Evolutionary conservation across 2,888 invertebrate species (phyloP).

Genomic region (Azorinus chamasolen): DNA sequence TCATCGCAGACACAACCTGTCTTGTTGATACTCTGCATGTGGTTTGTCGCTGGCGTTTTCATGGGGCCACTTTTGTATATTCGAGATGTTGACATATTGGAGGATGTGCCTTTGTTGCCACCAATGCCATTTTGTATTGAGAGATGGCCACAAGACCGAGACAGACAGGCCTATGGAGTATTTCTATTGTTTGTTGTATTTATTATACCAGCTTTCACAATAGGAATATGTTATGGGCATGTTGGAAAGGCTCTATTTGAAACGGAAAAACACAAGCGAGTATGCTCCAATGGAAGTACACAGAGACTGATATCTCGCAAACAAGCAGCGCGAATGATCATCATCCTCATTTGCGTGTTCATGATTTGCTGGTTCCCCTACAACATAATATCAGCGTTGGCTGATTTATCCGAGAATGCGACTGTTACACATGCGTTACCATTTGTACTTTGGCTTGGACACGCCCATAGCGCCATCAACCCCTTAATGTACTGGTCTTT

Average conservation of each 20-base stretch:
- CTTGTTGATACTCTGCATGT: constrained; percentile 74
- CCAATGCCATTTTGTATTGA: constrained; percentile 82
- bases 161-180: constrained; percentile 78
- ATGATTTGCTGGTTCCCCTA: constrained; percentile 93
- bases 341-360: constrained; percentile 90
- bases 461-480: constrained; percentile 93
- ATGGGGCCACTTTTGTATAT: constrained; percentile 82
- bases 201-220: constrained; percentile 86
- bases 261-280: constrained; percentile 80
- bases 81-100: constrained; percentile 73
- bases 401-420: constrained; percentile 83
- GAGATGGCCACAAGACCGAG: constrained; percentile 78
- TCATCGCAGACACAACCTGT: constrained; percentile 67
- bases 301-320: constrained; percentile 90
- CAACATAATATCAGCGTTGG: constrained; percentile 89
- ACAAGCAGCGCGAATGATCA: constrained; percentile 91
- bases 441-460: constrained; percentile 89
- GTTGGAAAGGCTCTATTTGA: constrained; percentile 88
- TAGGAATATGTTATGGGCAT: constrained; percentile 91
- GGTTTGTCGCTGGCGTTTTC: constrained; percentile 78
- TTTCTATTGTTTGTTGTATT: constrained; percentile 84
- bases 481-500: constrained; percentile 93
- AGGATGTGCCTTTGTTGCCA: constrained; percentile 67
- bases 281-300: constrained; percentile 72
- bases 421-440: constrained; percentile 84